phyloP scores from a whole-genome alignment of 2,797 vertebrate species.

The Linurgus olivaceus region DNA sequence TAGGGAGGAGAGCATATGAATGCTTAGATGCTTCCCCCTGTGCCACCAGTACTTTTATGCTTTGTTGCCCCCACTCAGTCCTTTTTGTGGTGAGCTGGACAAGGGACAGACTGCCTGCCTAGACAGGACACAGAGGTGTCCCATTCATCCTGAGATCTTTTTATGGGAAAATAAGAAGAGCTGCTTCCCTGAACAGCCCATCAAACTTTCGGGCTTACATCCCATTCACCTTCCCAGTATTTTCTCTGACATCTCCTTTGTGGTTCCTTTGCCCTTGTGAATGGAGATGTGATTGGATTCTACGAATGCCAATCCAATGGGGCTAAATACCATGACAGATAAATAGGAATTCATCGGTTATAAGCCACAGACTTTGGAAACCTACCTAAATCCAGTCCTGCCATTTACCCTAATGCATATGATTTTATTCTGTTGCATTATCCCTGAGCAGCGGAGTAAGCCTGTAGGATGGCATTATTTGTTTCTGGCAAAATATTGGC shows the following conservation, averaged over 20 bases:
- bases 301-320: not conserved
- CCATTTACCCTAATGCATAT: not conserved
- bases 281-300: not conserved
- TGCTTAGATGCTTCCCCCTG: not conserved
- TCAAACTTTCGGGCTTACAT: not conserved
- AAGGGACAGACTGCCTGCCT: not conserved
- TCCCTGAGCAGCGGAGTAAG: not conserved
- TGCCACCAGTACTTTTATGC: not conserved
- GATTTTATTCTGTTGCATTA: slow-evolving; percentile 8
- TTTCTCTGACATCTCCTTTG: not conserved
- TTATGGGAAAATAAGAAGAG: not conserved
- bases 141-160: not conserved
- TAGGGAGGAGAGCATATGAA: not conserved
- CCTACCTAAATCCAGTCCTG: not conserved
- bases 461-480: not conserved
- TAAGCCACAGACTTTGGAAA: not conserved
- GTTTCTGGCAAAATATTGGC: not conserved
- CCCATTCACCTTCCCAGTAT: not conserved
- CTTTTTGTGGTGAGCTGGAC: not conserved
- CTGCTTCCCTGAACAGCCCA: not conserved
- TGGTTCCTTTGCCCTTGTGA: not conserved
- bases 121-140: not conserved
- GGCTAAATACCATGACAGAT: not conserved
- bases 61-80: not conserved
- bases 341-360: not conserved